These are phyloP conservation scores for Stichodactyla helianthus DNA, from an alignment of 64 coral and sea anemone genomes.

Conservation along the genomic window DNA sequence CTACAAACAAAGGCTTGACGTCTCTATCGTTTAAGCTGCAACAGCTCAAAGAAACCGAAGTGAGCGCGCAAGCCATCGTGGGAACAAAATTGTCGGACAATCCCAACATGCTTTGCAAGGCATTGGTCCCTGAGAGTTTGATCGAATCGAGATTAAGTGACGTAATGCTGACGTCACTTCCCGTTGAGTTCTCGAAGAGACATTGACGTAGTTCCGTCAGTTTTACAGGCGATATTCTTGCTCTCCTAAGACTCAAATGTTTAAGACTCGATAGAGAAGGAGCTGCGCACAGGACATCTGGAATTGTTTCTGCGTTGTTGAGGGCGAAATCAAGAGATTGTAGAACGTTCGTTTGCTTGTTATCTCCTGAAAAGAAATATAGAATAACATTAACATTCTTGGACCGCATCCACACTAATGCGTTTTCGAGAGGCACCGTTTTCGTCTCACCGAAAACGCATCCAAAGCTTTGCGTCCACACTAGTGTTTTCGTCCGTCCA, in stretches of 20 bases:
- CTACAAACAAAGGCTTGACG: slow-evolving; percentile 48
- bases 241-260: slow-evolving; percentile 38
- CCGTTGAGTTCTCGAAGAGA: slow-evolving; percentile 11
- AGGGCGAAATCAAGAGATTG: slow-evolving; percentile 48
- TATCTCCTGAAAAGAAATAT: background rate
- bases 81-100: slow-evolving; percentile 48
- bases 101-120: slow-evolving; percentile 50
- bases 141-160: slow-evolving; percentile 56
- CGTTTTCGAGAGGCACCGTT: too few relatives aligned
- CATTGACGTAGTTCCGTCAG: slow-evolving; percentile 38
- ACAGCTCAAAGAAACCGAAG: slow-evolving; percentile 37
- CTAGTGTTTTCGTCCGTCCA: too few relatives aligned
- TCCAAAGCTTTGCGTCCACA: too few relatives aligned
- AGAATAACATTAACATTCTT: background rate
- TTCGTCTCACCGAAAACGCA: too few relatives aligned
- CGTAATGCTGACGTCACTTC: background rate
- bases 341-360: background rate
- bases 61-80: slow-evolving; percentile 35
- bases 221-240: slow-evolving; percentile 42
- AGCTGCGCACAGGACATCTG: slow-evolving; percentile 26
- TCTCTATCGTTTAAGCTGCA: slow-evolving; percentile 72
- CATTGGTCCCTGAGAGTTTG: slow-evolving; percentile 58
- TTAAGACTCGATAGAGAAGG: slow-evolving; percentile 32
- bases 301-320: slow-evolving; percentile 44
- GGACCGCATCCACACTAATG: background rate